phyloP scores from a whole-genome alignment of 2,888 invertebrate genomes.

The Yponomeuta cagnagella region DNA sequence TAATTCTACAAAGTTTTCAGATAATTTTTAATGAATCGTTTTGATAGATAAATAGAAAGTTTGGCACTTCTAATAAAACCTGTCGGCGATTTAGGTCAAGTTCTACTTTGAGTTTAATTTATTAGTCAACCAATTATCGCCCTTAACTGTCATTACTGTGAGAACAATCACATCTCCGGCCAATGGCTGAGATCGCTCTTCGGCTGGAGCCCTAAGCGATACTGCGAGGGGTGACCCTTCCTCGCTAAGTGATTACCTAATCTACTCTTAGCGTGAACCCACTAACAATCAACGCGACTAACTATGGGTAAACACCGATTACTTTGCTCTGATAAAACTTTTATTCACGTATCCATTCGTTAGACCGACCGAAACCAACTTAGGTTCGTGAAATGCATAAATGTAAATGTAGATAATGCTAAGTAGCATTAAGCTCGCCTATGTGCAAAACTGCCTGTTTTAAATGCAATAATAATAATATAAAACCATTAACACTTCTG shows the following conservation, averaged over 20 bases:
- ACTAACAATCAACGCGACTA: conserved; percentile 63
- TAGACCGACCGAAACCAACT: neutral
- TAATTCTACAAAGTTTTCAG: too few species aligned
- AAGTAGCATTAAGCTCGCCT: too few species aligned
- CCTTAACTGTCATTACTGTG: conserved; percentile 5
- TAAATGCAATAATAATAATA: too few species aligned
- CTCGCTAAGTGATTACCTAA: conserved; percentile 64
- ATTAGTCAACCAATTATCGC: conserved; percentile 4
- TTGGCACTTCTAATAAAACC: too few species aligned
- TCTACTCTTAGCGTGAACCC: conserved; percentile 46
- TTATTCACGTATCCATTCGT: neutral
- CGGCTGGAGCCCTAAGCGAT: neutral
- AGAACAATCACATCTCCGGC: conserved; percentile 4
- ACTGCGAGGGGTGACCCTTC: conserved; percentile 27
- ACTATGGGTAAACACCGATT: conserved; percentile 41
- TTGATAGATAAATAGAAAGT: too few species aligned
- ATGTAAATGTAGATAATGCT: too few species aligned
- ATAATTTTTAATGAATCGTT: too few species aligned
- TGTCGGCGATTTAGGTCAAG: too few species aligned
- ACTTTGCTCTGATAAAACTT: conserved; percentile 25
- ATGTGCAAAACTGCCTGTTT: too few species aligned
- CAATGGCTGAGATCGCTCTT: neutral
- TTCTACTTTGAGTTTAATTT: neutral
- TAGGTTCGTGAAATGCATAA: too few species aligned
- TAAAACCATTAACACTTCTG: too few species aligned